A percentile compares a stretch with the other conserved stretches of the same genome.
Evolutionary conservation across 2,113 vertebrate species (phyloP).

Genomic region (Willisornis vidua): DNA sequence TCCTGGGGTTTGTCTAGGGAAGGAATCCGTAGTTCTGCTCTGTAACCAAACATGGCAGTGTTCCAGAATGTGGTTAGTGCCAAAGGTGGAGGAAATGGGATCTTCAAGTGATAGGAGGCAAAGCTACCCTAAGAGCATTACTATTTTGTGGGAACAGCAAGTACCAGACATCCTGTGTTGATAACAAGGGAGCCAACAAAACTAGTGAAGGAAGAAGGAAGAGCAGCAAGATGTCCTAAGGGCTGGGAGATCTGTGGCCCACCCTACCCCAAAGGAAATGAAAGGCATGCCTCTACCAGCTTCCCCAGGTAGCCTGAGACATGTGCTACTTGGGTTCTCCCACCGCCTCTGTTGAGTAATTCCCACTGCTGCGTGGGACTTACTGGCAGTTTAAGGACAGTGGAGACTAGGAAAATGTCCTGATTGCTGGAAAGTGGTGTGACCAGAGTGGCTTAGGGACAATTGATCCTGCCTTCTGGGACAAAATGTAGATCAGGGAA

Average conservation of each 20-base stretch:
- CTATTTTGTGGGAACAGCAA: background rate
- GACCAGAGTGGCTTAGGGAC: background rate
- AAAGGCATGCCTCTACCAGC: background rate
- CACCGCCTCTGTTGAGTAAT: background rate
- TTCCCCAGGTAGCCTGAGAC: background rate
- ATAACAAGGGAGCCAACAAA: background rate
- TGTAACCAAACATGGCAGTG: background rate
- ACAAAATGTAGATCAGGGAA: background rate
- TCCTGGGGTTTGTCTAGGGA: constrained; percentile 12
- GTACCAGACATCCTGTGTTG: background rate
- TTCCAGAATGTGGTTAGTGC: background rate
- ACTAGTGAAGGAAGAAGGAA: background rate
- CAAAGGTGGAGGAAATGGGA: background rate
- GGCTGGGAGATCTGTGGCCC: background rate
- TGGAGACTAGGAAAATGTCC: background rate
- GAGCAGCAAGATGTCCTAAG: background rate
- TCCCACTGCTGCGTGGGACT: fast-evolving
- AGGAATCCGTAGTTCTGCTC: background rate
- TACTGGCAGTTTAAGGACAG: background rate
- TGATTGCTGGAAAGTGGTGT: background rate
- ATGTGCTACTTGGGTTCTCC: background rate
- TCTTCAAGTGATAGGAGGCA: background rate
- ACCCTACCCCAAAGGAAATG: background rate
- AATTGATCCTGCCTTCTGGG: background rate
- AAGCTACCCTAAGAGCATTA: background rate